Conservation (phyloP, 30 jellyfish, hydroid and myxozoan species). For the Aurelia aurita complex sp. Pacific region DNA sequence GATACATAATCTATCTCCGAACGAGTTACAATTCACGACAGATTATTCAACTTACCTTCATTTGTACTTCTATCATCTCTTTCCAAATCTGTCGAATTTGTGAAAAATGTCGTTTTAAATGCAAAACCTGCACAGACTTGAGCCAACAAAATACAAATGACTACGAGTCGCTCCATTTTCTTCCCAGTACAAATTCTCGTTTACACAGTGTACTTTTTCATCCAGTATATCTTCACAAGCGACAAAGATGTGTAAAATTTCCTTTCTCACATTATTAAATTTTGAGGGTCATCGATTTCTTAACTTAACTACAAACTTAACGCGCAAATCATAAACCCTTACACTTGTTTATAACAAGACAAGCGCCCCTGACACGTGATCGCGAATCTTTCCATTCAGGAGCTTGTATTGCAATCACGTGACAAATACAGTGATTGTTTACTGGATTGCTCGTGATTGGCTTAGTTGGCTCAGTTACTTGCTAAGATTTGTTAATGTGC, state of each 20-base stretch:
- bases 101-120: conserved; percentile 27
- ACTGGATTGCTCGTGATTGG: background rate
- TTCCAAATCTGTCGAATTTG: conserved; percentile 44
- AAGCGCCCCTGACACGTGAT: conserved; percentile 20
- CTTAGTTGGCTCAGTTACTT: background rate
- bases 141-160: background rate
- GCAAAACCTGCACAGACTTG: background rate
- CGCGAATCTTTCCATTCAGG: conserved; percentile 6
- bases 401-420: conserved; percentile 1
- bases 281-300: conserved; percentile 51
- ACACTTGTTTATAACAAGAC: background rate
- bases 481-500: conserved; percentile 9
- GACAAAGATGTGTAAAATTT: background rate
- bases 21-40: background rate
- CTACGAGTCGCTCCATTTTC: conserved; percentile 17
- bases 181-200: background rate
- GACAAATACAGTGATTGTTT: conserved; percentile 6
- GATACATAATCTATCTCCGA: background rate
- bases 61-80: conserved; percentile 23
- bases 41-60: conserved; percentile 24
- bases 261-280: conserved; percentile 18
- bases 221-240: background rate
- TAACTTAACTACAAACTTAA: background rate
- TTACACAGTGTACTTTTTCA: background rate
- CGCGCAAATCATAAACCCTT: conserved; percentile 55